A percentile compares a stretch with the other conserved stretches of the same genome.
phyloP scores from a whole-genome alignment of 2,888 invertebrate species.

The Ferrisia virgata region DNA sequence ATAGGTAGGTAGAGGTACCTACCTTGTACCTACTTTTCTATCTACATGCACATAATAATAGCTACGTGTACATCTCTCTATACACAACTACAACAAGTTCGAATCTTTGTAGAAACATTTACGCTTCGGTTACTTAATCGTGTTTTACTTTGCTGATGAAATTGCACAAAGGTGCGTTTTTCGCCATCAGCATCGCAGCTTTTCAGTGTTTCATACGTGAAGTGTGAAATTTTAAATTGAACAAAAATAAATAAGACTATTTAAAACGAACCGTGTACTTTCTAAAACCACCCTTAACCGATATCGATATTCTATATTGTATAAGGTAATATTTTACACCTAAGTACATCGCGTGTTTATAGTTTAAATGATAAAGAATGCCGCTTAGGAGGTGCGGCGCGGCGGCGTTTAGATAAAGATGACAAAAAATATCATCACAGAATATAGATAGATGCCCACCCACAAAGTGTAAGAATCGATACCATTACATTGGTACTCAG shows the following conservation, averaged over 20 bases:
- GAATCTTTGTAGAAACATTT: not conserved
- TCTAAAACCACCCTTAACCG: not conserved
- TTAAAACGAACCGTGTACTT: not conserved
- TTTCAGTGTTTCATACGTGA: constrained; percentile 20
- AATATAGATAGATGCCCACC: not conserved
- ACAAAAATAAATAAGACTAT: constrained; percentile 10
- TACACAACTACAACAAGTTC: not conserved
- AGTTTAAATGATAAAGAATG: not conserved
- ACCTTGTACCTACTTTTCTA: not conserved
- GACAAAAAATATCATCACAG: not conserved
- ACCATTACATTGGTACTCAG: too few species aligned
- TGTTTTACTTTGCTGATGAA: constrained; percentile 21
- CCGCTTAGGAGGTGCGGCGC: too few species aligned
- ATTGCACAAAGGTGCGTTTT: constrained; percentile 12
- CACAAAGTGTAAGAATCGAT: too few species aligned
- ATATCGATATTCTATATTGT: not conserved
- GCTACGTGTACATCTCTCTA: too few species aligned
- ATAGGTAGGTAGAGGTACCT: too few species aligned
- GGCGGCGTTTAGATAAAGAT: not conserved
- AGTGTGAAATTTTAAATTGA: constrained; percentile 26
- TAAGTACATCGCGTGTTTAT: not conserved
- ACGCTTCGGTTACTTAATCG: constrained; percentile 10
- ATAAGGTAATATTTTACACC: not conserved
- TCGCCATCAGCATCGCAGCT: not conserved
- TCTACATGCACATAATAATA: too few species aligned